Conservation (phyloP, 1,140 invertebrate species). For the Sesamia nonagrioides region DNA sequence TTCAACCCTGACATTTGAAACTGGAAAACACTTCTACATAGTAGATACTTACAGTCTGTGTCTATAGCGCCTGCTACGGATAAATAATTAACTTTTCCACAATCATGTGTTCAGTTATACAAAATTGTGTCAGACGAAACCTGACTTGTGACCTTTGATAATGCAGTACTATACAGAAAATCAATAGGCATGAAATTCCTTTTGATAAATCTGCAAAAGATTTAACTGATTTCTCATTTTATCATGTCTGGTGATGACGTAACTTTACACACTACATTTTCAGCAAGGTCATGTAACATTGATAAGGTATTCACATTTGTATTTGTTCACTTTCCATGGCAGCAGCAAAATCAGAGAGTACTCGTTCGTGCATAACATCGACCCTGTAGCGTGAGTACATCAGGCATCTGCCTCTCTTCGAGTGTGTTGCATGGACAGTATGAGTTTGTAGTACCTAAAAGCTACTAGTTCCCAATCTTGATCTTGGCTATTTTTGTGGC, state of each 20-base stretch:
- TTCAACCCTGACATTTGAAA: constrained; percentile 77
- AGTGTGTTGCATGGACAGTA: constrained; percentile 41
- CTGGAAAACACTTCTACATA: constrained; percentile 15
- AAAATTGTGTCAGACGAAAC: constrained; percentile 4
- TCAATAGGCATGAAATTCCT: not conserved
- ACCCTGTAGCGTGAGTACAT: constrained; percentile 79
- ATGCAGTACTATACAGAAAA: not conserved
- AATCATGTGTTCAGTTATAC: constrained; percentile 19
- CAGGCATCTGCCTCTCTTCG: constrained; percentile 17
- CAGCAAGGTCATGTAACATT: constrained; percentile 27
- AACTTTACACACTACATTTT: not conserved
- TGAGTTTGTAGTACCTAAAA: constrained; percentile 9
- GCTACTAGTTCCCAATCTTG: not conserved
- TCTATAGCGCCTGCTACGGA: constrained; percentile 6
- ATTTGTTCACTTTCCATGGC: constrained; percentile 75
- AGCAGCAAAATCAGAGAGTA: constrained; percentile 68
- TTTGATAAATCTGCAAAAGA: constrained; percentile 14
- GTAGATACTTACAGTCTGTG: not conserved
- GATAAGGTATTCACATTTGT: constrained; percentile 53
- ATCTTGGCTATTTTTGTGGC: not conserved
- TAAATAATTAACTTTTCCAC: constrained; percentile 7
- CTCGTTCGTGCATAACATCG: constrained; percentile 85
- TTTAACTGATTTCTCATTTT: not conserved
- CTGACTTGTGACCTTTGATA: not conserved
- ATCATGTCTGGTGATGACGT: not conserved